A percentile compares a stretch with the other conserved stretches of the same genome.
These are phyloP conservation scores for Ctenoplectra terminalis DNA, from an alignment of 1,140 invertebrate species.

Conservation along the genomic window DNA sequence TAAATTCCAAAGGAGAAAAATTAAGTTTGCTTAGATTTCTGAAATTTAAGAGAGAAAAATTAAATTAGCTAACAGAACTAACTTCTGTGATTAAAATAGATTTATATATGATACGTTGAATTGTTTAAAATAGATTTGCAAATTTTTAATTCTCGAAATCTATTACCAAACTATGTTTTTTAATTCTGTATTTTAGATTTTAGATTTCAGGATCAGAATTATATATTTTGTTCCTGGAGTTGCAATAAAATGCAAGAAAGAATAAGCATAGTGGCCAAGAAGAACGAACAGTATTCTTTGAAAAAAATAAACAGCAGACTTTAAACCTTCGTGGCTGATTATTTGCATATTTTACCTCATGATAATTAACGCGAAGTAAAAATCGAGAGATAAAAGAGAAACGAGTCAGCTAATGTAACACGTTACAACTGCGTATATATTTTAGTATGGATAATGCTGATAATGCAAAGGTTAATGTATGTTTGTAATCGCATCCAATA, in stretches of 20 bases:
- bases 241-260: neutral
- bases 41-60: neutral
- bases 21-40: neutral
- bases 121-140: too few relatives aligned
- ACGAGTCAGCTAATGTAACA: neutral
- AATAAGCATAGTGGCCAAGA: neutral
- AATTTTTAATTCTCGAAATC: neutral
- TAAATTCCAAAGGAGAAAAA: too few relatives aligned
- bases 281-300: neutral
- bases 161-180: neutral
- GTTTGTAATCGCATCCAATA: constrained; percentile 18
- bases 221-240: neutral
- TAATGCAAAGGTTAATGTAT: constrained; percentile 15
- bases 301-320: neutral
- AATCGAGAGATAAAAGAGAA: constrained; percentile 11
- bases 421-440: constrained; percentile 20
- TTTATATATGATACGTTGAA: too few relatives aligned
- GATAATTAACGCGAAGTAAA: neutral
- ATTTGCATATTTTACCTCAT: constrained; percentile 17
- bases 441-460: constrained; percentile 32
- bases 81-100: too few relatives aligned
- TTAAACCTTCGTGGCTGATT: neutral
- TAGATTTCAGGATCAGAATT: neutral
- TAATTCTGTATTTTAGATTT: neutral
- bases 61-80: too few relatives aligned